These are phyloP conservation scores for Phalloptychus januarius DNA, from an alignment of 2,797 vertebrate species.

Conservation along the genomic window DNA sequence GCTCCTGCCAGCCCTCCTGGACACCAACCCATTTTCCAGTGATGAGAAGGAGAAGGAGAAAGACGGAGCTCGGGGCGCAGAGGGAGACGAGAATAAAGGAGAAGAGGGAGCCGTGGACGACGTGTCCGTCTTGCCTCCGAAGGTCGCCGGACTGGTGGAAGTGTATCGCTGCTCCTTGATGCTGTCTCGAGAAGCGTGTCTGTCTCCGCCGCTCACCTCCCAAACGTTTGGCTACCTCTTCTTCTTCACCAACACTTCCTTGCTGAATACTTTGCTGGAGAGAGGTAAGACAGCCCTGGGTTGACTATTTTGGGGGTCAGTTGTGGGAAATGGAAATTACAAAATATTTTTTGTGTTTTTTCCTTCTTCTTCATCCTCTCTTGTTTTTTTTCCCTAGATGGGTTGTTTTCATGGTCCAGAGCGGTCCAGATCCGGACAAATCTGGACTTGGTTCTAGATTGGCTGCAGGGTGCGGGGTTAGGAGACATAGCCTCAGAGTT, in stretches of 20 bases:
- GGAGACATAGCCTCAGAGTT: constrained; percentile 93
- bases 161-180: constrained; percentile 89
- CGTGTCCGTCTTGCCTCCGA: constrained; percentile 84
- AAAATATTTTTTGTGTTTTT: not conserved
- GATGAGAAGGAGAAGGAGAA: constrained; percentile 79
- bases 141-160: constrained; percentile 86
- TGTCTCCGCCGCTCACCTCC: constrained; percentile 91
- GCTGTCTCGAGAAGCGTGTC: constrained; percentile 86
- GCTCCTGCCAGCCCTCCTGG: constrained; percentile 89
- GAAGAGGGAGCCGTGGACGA: constrained; percentile 82
- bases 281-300: constrained; percentile 81
- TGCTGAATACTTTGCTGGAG: constrained; percentile 92
- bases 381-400: constrained; percentile 63
- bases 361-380: not conserved
- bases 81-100: constrained; percentile 59
- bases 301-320: not conserved
- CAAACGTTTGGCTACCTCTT: constrained; percentile 95
- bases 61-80: constrained; percentile 55
- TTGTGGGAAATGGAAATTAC: not conserved
- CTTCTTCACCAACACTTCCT: constrained; percentile 94
- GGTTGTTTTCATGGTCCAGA: constrained; percentile 92
- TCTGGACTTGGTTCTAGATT: constrained; percentile 91
- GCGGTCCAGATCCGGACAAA: constrained; percentile 93
- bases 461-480: constrained; percentile 90
- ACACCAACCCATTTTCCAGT: constrained; percentile 90